Conservation (phyloP, 2,113 vertebrate species). For the Aegithalos caudatus region DNA sequence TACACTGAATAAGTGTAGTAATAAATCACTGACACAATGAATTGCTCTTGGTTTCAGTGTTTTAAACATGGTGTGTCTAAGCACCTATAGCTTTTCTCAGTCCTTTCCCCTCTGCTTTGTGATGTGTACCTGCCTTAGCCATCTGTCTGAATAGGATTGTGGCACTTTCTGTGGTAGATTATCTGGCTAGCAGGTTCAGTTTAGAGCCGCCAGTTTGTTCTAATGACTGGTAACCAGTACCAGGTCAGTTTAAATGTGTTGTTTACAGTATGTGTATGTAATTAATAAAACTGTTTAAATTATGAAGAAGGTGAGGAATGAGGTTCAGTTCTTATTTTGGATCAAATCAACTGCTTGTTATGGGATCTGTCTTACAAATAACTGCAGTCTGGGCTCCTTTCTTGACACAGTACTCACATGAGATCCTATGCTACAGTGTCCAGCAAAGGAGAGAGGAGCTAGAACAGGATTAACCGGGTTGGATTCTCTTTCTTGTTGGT, state of each 20-base stretch:
- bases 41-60: background rate
- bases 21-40: background rate
- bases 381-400: background rate
- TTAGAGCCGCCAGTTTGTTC: background rate
- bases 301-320: background rate
- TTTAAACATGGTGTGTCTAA: background rate
- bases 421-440: background rate
- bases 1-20: background rate
- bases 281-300: background rate
- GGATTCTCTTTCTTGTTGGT: background rate
- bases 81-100: background rate
- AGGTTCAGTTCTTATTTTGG: background rate
- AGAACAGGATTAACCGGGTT: rapidly evolving
- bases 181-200: background rate
- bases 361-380: background rate
- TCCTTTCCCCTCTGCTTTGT: background rate
- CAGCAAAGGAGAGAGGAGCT: background rate
- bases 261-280: background rate
- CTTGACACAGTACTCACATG: background rate
- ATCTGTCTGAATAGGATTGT: background rate
- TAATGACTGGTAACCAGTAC: background rate
- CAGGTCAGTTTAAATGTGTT: background rate
- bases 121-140: background rate
- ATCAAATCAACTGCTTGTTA: background rate
- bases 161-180: background rate